These are phyloP conservation scores for Cerastis rubricosa DNA, from an alignment of 2,888 invertebrate genomes.

Conservation along the genomic window DNA sequence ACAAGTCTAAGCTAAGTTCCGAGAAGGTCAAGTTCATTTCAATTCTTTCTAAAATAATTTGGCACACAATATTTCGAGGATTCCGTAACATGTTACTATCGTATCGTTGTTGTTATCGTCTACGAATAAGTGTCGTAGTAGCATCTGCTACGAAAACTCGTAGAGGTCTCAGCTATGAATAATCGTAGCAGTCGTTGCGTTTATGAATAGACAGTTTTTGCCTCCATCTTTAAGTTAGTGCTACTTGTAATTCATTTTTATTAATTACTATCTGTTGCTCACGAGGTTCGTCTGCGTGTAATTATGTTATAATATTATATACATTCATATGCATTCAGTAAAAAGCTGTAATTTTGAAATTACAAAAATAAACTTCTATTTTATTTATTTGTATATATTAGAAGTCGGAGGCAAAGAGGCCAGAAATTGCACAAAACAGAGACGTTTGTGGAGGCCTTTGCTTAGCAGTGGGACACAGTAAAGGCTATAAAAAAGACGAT, in stretches of 20 bases:
- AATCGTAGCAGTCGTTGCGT: constrained; percentile 16
- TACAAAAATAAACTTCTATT: too few species aligned
- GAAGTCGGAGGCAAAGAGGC: too few species aligned
- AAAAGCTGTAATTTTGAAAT: too few species aligned
- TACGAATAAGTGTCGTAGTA: neutral
- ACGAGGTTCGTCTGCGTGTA: too few species aligned
- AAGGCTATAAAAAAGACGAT: too few species aligned
- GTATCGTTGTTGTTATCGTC: neutral
- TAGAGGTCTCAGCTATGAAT: constrained; percentile 39
- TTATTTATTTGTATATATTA: too few species aligned
- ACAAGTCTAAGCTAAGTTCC: neutral
- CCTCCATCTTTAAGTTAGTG: neutral
- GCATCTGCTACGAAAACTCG: constrained; percentile 26
- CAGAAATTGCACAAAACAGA: too few species aligned
- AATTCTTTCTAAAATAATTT: neutral
- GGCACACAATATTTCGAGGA: neutral
- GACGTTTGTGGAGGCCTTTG: too few species aligned
- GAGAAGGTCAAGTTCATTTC: neutral
- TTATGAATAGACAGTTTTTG: neutral
- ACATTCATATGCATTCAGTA: too few species aligned
- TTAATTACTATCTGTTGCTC: too few species aligned
- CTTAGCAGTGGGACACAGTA: too few species aligned
- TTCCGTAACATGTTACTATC: neutral
- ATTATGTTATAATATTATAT: too few species aligned
- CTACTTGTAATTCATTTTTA: neutral